Evolutionary conservation across 2,797 vertebrate genomes (phyloP), one percentile per base, ranked within the genome.

Genomic region (Danio jaintianensis): DNA sequence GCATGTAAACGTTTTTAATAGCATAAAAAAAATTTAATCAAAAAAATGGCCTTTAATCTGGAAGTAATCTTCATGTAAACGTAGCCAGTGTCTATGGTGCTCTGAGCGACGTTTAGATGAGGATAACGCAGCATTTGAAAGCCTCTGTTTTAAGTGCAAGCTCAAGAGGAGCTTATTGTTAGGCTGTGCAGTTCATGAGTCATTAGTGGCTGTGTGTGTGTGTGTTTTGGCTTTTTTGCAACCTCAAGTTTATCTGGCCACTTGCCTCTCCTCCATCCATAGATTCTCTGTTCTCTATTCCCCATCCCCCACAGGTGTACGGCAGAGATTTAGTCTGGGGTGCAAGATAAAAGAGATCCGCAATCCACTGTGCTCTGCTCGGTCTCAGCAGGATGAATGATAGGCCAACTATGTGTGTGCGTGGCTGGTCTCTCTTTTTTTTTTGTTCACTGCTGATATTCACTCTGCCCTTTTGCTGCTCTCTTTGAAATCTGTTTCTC

Each of bases 311-410:
- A 71, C 43, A 47, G 82, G 67, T 77, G 68, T 80, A 58, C 72
- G 36, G 48, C 63, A 15, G 45, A 58, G 58, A 56, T 82, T 68
- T 75, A 50, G 63, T 82, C 82, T 80, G 58, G 82, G 76, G 74
- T 71, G 79, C 5, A n/a, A 84, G 80, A 84, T 84, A 82, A 84
- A 82, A 62, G 68, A 56, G 69, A 56, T 79, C 48, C 12, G 3
- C 36, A 36, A 53, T 64, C 40, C 50, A 45, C 58, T 36, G 48
- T 62, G 67, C 66, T 13, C 72, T 40, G 50, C 67, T 72, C 66
- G 4, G 38, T 82, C 59, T 71, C 75, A 53, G 62, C 70, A 62
- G 61, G 73, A 80, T 59, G 29, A 22, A 76, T 80, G 66, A 45
- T 52, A 56, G 55, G 64, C 53, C 36, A 43, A 9, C 43, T 29